phyloP scores from a whole-genome alignment of 2,888 invertebrate species.

The Tachina fera region DNA sequence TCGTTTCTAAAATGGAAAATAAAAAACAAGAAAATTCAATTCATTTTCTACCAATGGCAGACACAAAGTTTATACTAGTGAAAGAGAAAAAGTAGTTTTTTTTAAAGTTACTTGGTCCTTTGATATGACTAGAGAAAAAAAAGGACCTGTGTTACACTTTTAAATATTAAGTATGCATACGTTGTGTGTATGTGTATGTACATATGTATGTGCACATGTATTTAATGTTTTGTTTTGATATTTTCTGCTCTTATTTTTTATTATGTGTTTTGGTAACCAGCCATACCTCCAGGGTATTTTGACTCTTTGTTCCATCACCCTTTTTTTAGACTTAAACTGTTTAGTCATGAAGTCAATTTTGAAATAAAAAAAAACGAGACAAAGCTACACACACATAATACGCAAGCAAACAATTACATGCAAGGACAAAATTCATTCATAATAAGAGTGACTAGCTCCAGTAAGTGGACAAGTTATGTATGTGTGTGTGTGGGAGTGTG shows the following conservation, averaged over 20 bases:
- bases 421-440: constrained; percentile 50
- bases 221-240: constrained; percentile 51
- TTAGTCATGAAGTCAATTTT: constrained; percentile 71
- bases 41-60: constrained; percentile 61
- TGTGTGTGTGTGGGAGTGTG: constrained; percentile 26
- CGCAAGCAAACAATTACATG: constrained; percentile 33
- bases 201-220: constrained; percentile 13
- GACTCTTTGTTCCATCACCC: constrained; percentile 42
- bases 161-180: neutral
- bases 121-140: constrained; percentile 14
- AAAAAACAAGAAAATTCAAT: constrained; percentile 65
- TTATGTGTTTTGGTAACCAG: constrained; percentile 50
- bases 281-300: constrained; percentile 62
- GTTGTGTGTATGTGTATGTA: constrained; percentile 23
- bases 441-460: constrained; percentile 40
- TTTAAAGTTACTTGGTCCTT: constrained; percentile 23
- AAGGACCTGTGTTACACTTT: constrained; percentile 31
- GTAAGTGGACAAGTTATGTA: constrained; percentile 11
- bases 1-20: constrained; percentile 46
- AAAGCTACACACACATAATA: neutral
- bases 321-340: constrained; percentile 65
- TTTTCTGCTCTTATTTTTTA: constrained; percentile 21
- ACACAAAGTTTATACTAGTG: constrained; percentile 54
- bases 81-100: neutral
- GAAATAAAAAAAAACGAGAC: constrained; percentile 3